phyloP scores from a whole-genome alignment of 2,888 invertebrate genomes.

The Miltochrista miniata region DNA sequence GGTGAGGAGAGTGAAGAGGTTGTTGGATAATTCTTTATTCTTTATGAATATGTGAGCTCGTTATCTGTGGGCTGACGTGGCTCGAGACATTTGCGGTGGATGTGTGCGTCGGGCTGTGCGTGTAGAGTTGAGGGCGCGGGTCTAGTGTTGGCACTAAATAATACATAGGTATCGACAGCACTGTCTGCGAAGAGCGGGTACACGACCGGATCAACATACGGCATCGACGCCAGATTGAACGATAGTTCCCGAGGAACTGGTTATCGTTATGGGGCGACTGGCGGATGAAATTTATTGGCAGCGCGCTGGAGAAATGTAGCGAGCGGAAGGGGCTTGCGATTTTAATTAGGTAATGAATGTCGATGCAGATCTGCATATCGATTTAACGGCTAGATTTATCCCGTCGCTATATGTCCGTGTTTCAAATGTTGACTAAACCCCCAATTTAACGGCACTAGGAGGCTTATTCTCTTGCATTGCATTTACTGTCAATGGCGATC shows the following conservation, averaged over 20 bases:
- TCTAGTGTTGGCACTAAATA: conserved; percentile 78
- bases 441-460: conserved; percentile 47
- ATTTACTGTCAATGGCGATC: too few species aligned
- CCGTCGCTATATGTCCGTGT: conserved; percentile 68
- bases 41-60: conserved; percentile 84
- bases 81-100: conserved; percentile 57
- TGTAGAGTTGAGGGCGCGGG: conserved; percentile 44
- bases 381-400: conserved; percentile 81
- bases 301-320: conserved; percentile 83
- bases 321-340: conserved; percentile 83
- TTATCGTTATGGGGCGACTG: conserved; percentile 83
- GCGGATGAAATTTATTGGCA: conserved; percentile 84
- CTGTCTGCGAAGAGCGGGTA: conserved; percentile 80
- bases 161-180: conserved; percentile 81
- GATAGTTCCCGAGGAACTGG: conserved; percentile 84
- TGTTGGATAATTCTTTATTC: conserved; percentile 82
- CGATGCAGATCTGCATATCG: conserved; percentile 83
- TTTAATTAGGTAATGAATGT: conserved; percentile 84
- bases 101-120: conserved; percentile 50
- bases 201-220: conserved; percentile 83
- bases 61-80: conserved; percentile 75
- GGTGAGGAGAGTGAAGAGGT: conserved; percentile 61
- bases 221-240: conserved; percentile 84
- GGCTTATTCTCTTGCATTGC: conserved; percentile 24
- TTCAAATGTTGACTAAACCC: too few species aligned